Percentiles rank a stretch among this genome's conserved stretches.
Conservation (phyloP, 2,888 invertebrate species). For the Tortricodes alternella region DNA sequence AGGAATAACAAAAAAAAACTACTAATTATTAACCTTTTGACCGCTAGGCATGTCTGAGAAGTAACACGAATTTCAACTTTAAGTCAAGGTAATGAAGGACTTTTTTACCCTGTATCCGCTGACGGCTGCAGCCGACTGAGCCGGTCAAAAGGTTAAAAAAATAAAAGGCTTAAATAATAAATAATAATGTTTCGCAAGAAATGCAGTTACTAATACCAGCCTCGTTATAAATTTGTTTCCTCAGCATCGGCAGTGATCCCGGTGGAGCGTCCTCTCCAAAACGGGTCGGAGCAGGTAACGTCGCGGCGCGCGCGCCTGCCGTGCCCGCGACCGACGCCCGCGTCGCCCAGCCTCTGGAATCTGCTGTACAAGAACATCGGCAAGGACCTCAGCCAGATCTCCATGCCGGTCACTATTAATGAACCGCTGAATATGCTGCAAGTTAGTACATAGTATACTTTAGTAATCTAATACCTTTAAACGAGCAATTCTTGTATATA, state of each 20-base stretch:
- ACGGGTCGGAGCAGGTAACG: constrained; percentile 35
- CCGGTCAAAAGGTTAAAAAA: too few relatives aligned
- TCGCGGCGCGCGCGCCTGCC: constrained; percentile 87
- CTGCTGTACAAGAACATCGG: constrained; percentile 91
- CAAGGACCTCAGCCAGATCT: constrained; percentile 92
- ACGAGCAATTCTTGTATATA: neutral
- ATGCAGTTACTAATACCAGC: neutral
- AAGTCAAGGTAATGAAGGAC: too few relatives aligned
- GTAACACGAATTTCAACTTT: too few relatives aligned
- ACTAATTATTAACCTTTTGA: too few relatives aligned
- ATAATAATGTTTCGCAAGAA: too few relatives aligned
- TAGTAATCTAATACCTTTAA: too few relatives aligned
- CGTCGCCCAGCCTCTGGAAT: constrained; percentile 91
- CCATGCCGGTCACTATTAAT: constrained; percentile 93
- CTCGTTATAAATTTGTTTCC: too few relatives aligned
- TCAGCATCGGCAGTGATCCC: constrained; percentile 56
- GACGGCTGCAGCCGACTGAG: too few relatives aligned
- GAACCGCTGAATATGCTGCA: constrained; percentile 92
- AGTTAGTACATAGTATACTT: constrained; percentile 63
- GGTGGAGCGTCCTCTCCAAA: constrained; percentile 37
- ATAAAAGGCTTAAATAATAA: too few relatives aligned
- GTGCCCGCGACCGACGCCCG: constrained; percentile 86
- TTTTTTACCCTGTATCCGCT: too few relatives aligned
- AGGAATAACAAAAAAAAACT: too few relatives aligned
- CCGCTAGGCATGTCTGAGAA: too few relatives aligned